Evolutionary conservation across 2,113 vertebrate genomes (phyloP).

Genomic region (Calidris pygmaea): DNA sequence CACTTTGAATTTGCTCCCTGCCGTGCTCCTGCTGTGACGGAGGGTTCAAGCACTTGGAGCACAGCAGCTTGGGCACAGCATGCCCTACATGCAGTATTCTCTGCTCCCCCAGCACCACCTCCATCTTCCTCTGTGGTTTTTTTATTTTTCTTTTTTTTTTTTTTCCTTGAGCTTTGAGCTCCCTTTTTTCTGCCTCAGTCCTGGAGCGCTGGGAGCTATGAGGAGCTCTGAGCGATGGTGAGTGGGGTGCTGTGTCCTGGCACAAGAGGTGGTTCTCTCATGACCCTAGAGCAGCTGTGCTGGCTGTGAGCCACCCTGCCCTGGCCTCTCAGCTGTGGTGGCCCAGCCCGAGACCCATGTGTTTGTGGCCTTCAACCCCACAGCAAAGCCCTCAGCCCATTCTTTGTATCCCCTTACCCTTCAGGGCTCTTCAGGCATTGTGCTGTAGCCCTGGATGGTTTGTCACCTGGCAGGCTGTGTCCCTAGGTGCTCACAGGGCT

Average conservation of each 20-base stretch:
- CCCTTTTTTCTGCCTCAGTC: background rate
- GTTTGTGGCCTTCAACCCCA: background rate
- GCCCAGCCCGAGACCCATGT: background rate
- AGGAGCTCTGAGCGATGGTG: rapidly evolving
- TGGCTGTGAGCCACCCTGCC: background rate
- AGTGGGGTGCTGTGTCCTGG: background rate
- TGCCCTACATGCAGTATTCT: rapidly evolving
- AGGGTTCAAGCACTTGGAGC: background rate
- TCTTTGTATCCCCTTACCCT: rapidly evolving
- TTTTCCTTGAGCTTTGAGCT: rapidly evolving
- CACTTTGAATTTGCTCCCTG: background rate
- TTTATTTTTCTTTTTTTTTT: too few species aligned
- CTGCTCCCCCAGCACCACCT: background rate
- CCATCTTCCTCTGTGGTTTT: background rate
- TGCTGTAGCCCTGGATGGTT: background rate
- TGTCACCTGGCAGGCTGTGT: background rate
- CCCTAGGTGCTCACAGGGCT: background rate
- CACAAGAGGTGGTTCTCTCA: background rate
- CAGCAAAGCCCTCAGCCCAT: background rate
- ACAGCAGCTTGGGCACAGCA: background rate
- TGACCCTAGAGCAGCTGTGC: background rate
- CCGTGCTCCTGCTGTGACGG: background rate
- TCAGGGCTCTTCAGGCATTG: rapidly evolving
- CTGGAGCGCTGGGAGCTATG: rapidly evolving
- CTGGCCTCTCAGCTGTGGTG: background rate